A percentile compares a stretch with the other conserved stretches of the same genome.
These are phyloP conservation scores for Atta cephalotes DNA, from an alignment of 1,140 invertebrate species.

Conservation along the genomic window DNA sequence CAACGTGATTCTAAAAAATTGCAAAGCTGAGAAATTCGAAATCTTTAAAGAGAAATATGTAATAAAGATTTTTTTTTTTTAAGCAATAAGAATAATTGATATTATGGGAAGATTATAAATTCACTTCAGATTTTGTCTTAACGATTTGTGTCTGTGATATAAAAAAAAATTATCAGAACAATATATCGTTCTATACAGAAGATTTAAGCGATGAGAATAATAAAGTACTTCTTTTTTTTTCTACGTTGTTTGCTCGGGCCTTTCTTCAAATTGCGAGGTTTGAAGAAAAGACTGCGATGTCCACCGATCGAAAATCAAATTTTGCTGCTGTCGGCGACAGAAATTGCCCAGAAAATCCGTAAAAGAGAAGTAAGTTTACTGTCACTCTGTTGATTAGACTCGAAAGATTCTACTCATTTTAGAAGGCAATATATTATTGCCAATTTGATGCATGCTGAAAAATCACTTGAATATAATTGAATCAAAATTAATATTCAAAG, in stretches of 20 bases:
- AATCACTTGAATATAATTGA: neutral
- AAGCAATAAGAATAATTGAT: neutral
- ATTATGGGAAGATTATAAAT: slow-evolving; percentile 3
- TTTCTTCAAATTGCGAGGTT: slow-evolving; percentile 77
- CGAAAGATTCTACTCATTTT: neutral
- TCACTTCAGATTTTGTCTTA: neutral
- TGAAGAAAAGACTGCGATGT: slow-evolving; percentile 82
- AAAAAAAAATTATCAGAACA: neutral
- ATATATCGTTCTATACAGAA: slow-evolving; percentile 10
- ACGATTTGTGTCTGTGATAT: neutral
- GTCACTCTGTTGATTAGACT: neutral
- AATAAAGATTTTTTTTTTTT: neutral
- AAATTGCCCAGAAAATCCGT: slow-evolving; percentile 88
- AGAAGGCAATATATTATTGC: neutral
- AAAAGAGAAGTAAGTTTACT: slow-evolving; percentile 86
- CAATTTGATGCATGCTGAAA: neutral
- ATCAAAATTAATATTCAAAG: neutral
- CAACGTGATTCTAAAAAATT: neutral
- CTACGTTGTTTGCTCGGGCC: slow-evolving; percentile 78
- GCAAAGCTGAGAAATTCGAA: neutral
- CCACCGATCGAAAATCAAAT: slow-evolving; percentile 88
- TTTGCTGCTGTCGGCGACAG: slow-evolving; percentile 88
- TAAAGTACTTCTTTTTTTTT: slow-evolving; percentile 21
- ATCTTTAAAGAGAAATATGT: neutral
- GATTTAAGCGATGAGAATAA: neutral